Evolutionary conservation across 2,797 vertebrate species (phyloP).

Genomic region (Centropyge bicolor): DNA sequence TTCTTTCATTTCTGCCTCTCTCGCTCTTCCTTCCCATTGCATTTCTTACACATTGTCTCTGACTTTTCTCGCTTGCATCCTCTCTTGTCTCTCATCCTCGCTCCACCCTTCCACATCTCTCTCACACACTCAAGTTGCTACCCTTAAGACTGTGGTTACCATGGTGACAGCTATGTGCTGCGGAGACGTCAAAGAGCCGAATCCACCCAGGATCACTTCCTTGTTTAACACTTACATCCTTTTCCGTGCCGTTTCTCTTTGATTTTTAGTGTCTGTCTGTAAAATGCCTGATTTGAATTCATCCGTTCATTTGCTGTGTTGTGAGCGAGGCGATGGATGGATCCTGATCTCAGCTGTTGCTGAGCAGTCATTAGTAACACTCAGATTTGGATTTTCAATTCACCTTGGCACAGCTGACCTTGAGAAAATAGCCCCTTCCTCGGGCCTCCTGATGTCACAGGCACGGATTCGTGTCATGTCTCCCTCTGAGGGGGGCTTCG

Average conservation of each 20-base stretch:
- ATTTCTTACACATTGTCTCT: constrained; percentile 60
- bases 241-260: constrained; percentile 37
- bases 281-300: constrained; percentile 41
- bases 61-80: constrained; percentile 52
- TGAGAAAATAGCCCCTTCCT: constrained; percentile 76
- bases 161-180: constrained; percentile 87
- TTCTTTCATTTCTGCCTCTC: constrained; percentile 35
- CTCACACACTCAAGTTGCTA: constrained; percentile 76
- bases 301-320: constrained; percentile 13
- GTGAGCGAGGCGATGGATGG: constrained; percentile 32
- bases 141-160: constrained; percentile 86
- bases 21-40: constrained; percentile 38
- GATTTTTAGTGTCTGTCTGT: constrained; percentile 30
- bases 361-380: constrained; percentile 61
- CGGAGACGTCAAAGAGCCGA: constrained; percentile 82
- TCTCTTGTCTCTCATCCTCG: constrained; percentile 66
- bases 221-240: constrained; percentile 76
- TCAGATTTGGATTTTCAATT: constrained; percentile 64
- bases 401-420: constrained; percentile 80
- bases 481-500: constrained; percentile 51
- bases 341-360: constrained; percentile 71
- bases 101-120: constrained; percentile 68
- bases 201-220: constrained; percentile 80
- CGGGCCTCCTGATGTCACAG: constrained; percentile 72
- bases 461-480: constrained; percentile 64